Evolutionary conservation across 2,113 vertebrate genomes (phyloP).

Genomic region (Stegastes partitus): DNA sequence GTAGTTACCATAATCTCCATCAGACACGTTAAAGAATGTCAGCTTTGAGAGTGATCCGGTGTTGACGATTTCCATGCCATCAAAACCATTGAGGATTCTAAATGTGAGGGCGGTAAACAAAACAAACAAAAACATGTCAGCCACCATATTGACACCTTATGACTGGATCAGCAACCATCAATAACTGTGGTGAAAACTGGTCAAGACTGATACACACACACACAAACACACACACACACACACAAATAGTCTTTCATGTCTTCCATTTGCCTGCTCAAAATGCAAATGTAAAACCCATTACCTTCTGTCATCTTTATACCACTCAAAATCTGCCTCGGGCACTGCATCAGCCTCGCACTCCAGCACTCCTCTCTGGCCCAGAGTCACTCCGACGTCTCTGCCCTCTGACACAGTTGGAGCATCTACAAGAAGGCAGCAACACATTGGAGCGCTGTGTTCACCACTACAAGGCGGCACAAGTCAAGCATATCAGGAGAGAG

Average conservation of each 20-base stretch:
- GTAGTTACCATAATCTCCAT: slow-evolving; percentile 97
- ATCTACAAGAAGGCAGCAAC: slow-evolving; percentile 79
- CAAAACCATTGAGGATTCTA: slow-evolving; percentile 91
- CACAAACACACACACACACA: neutral
- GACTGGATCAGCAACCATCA: slow-evolving; percentile 3
- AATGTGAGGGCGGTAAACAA: neutral
- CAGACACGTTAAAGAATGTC: slow-evolving; percentile 96
- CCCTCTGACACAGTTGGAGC: slow-evolving; percentile 93
- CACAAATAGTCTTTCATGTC: neutral
- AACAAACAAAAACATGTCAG: neutral
- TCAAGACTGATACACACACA: neutral
- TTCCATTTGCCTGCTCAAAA: slow-evolving; percentile 2
- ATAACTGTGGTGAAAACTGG: neutral
- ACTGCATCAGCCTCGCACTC: slow-evolving; percentile 94
- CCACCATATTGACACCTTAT: neutral
- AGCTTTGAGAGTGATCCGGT: slow-evolving; percentile 91
- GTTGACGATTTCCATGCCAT: slow-evolving; percentile 92
- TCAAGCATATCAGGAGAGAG: neutral
- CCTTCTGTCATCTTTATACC: slow-evolving; percentile 97
- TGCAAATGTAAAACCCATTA: slow-evolving; percentile 67
- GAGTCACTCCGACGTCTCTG: slow-evolving; percentile 90
- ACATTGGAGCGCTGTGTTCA: slow-evolving; percentile 32
- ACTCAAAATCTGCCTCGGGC: slow-evolving; percentile 93
- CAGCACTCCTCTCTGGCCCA: slow-evolving; percentile 92
- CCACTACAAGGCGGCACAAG: slow-evolving; percentile 20